phyloP scores from a whole-genome alignment of 2,113 vertebrate species.

The Apteryx owenii region DNA sequence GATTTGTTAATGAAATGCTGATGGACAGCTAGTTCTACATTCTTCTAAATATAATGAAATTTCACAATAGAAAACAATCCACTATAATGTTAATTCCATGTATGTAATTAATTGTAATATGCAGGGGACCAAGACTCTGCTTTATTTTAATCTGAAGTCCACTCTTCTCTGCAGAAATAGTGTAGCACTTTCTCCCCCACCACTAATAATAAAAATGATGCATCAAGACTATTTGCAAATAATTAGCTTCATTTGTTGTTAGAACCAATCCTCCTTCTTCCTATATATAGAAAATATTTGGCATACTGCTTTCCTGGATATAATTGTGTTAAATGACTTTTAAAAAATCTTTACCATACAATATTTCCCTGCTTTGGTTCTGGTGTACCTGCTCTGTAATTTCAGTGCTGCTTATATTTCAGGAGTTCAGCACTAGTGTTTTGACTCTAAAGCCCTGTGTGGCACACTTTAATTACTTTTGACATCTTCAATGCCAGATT shows the following conservation, averaged over 20 bases:
- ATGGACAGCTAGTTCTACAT: neutral
- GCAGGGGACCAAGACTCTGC: neutral
- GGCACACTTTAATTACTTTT: neutral
- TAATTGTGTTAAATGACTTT: neutral
- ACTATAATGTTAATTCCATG: neutral
- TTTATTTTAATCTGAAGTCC: neutral
- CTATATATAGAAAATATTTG: neutral
- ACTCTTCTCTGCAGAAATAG: neutral
- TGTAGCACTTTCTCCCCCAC: neutral
- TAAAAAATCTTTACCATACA: neutral
- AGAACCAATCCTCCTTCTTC: neutral
- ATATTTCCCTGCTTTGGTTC: neutral
- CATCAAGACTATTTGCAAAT: slow-evolving; percentile 2
- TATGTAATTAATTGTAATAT: neutral
- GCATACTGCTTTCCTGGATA: neutral
- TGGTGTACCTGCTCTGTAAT: neutral
- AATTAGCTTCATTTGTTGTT: neutral
- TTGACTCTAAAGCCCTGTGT: neutral
- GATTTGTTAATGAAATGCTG: neutral
- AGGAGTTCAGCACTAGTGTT: neutral
- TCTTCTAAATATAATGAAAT: neutral
- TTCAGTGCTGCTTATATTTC: neutral
- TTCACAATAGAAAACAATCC: neutral
- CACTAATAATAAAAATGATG: neutral
- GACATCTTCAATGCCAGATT: neutral